Evolutionary conservation across 2,113 vertebrate species (phyloP).

Genomic region (Pelmatolapia mariae): DNA sequence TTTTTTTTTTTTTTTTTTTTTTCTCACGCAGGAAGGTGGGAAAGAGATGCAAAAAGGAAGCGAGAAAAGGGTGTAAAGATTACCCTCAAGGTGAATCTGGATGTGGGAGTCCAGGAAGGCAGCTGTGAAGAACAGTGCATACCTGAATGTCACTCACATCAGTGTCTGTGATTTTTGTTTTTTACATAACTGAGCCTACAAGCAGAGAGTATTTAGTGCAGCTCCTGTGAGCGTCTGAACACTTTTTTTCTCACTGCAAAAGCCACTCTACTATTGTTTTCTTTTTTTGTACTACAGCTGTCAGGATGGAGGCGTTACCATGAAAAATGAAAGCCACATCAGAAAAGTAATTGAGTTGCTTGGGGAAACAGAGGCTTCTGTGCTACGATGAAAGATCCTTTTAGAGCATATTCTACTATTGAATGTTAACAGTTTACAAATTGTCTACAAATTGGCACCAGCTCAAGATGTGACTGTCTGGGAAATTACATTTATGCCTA

Average conservation of each 20-base stretch:
- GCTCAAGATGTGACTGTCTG: background rate
- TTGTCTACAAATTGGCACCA: background rate
- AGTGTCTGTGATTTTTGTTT: background rate
- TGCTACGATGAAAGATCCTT: background rate
- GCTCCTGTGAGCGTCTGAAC: background rate
- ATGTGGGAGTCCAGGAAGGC: background rate
- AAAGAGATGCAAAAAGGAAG: background rate
- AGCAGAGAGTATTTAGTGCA: background rate
- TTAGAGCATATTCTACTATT: background rate
- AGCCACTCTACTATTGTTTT: background rate
- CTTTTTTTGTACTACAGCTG: background rate
- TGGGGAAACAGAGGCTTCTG: slow-evolving; percentile 13
- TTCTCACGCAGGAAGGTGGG: background rate
- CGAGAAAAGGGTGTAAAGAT: background rate
- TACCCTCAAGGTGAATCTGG: slow-evolving; percentile 20
- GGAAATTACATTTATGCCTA: background rate
- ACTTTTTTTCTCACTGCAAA: background rate
- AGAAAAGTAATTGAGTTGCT: slow-evolving; percentile 19
- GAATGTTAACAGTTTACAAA: background rate
- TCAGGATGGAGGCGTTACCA: slow-evolving; percentile 10
- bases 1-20: background rate
- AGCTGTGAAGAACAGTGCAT: background rate
- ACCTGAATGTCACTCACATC: slow-evolving; percentile 11
- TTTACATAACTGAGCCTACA: background rate
- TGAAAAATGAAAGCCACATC: slow-evolving; percentile 33